Evolutionary conservation across 2,113 vertebrate species (phyloP).

Genomic region (Carollia perspicillata): DNA sequence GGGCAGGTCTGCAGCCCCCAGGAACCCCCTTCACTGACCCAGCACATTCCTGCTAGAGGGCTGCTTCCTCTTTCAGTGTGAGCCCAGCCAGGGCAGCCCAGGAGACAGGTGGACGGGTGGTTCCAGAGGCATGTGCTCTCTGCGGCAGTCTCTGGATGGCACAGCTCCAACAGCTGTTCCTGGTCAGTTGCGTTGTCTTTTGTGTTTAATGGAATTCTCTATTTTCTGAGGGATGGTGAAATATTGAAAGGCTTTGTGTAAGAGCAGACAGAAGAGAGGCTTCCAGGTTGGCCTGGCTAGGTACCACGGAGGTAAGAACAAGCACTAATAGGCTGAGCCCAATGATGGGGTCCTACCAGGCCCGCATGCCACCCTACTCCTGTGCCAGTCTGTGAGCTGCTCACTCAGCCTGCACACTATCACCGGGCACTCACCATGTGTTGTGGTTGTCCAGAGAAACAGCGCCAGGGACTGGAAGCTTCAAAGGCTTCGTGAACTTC

Average conservation of each 20-base stretch:
- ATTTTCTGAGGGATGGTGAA: neutral
- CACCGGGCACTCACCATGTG: neutral
- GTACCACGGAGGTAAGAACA: neutral
- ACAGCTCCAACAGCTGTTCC: neutral
- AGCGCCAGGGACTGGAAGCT: neutral
- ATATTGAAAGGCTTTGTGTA: neutral
- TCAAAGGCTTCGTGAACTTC: neutral
- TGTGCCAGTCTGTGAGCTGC: neutral
- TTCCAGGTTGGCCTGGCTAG: neutral
- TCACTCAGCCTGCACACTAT: neutral
- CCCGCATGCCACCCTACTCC: rapidly evolving
- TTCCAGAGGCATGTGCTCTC: neutral
- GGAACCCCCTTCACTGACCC: no score
- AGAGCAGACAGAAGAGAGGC: neutral
- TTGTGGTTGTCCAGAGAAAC: neutral
- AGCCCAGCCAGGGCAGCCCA: rapidly evolving
- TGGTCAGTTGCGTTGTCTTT: neutral
- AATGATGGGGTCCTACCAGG: neutral
- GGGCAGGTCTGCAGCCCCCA: neutral
- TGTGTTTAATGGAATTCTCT: neutral
- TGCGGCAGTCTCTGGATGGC: rapidly evolving
- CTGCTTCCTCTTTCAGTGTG: neutral
- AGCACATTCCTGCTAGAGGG: no score
- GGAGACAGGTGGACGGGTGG: neutral
- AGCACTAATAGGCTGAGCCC: neutral